phyloP scores from a whole-genome alignment of 2,113 vertebrate genomes.

The Pseudorasbora parva region DNA sequence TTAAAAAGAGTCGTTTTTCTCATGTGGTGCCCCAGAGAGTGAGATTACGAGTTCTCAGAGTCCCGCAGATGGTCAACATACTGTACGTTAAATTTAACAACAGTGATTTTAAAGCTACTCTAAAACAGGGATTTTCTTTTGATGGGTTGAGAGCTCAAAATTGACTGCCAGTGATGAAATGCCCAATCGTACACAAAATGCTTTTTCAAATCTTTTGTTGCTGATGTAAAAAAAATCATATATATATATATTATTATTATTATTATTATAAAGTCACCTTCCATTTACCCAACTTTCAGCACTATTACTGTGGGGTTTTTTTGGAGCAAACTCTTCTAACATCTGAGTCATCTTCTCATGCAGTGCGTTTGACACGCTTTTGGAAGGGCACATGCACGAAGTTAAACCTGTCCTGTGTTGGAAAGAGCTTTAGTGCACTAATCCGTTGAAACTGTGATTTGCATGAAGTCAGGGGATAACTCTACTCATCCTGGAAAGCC shows the following conservation, averaged over 20 bases:
- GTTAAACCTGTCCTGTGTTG: constrained; percentile 32
- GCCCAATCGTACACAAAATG: neutral
- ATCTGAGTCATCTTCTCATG: constrained; percentile 10
- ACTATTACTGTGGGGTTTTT: neutral
- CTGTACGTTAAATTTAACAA: constrained; percentile 21
- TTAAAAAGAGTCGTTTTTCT: constrained; percentile 40
- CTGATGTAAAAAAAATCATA: neutral
- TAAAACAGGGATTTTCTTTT: constrained; percentile 15
- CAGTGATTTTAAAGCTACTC: constrained; percentile 34
- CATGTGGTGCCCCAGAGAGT: constrained; percentile 35
- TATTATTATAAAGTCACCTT: neutral
- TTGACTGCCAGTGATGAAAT: neutral
- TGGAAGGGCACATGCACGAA: constrained; percentile 7
- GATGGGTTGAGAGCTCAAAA: neutral
- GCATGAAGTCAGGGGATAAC: constrained; percentile 20
- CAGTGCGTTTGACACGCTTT: constrained; percentile 19
- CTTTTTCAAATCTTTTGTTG: neutral
- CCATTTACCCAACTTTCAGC: neutral
- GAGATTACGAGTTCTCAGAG: constrained; percentile 30
- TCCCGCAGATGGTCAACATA: constrained; percentile 13
- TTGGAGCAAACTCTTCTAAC: neutral
- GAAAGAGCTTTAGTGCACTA: constrained; percentile 34
- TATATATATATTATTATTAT: too few species aligned
- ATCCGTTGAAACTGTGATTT: constrained; percentile 38
- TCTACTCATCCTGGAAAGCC: constrained; percentile 26